Conservation (phyloP, 2,888 invertebrate genomes). For the Criorhina ranunculi region DNA sequence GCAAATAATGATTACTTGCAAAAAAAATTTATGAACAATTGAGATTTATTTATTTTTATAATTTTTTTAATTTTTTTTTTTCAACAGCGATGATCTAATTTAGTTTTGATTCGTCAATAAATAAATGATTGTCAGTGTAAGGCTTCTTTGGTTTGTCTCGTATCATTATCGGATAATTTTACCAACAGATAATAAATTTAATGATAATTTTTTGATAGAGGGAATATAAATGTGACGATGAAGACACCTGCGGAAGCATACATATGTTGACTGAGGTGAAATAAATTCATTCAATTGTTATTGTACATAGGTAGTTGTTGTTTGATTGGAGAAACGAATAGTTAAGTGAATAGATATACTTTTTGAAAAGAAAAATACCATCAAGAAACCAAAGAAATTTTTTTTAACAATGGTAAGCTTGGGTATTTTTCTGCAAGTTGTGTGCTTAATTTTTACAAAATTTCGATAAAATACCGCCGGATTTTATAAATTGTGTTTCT, state of each 20-base stretch:
- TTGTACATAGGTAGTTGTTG: not conserved
- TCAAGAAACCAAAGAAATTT: too few relatives aligned
- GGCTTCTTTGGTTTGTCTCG: constrained; percentile 9
- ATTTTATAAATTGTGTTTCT: too few relatives aligned
- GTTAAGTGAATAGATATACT: too few relatives aligned
- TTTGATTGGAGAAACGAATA: not conserved
- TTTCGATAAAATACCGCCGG: too few relatives aligned
- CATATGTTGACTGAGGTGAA: not conserved
- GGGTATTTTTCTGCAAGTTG: too few relatives aligned
- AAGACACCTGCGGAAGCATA: constrained; percentile 3
- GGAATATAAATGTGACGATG: constrained; percentile 1
- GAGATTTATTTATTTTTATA: not conserved
- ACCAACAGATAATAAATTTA: constrained; percentile 5
- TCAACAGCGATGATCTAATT: constrained; percentile 16
- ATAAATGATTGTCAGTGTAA: constrained; percentile 22
- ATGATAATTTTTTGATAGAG: constrained; percentile 6
- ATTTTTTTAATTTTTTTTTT: not conserved
- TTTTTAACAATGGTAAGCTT: too few relatives aligned
- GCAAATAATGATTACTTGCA: constrained; percentile 3
- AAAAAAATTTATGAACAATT: not conserved
- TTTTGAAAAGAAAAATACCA: too few relatives aligned
- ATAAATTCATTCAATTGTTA: constrained; percentile 15
- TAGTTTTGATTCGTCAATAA: constrained; percentile 13
- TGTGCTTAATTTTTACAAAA: too few relatives aligned
- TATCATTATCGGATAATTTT: constrained; percentile 15